These are phyloP conservation scores for Natrix natrix DNA, from an alignment of 2,797 vertebrate genomes.

Conservation along the genomic window DNA sequence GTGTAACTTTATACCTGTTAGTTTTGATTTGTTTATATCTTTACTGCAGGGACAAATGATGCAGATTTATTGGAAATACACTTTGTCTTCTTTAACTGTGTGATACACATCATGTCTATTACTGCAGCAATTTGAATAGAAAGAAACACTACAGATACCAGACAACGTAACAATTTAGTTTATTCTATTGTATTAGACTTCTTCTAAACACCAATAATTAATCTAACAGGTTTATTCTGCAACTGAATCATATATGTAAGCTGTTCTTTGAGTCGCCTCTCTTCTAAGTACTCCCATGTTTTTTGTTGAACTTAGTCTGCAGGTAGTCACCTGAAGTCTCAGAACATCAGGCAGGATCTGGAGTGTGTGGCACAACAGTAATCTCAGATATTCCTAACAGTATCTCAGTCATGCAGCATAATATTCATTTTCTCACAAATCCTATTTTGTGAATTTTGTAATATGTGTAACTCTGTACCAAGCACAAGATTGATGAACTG, in stretches of 20 bases:
- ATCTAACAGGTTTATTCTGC: background rate
- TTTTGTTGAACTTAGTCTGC: background rate
- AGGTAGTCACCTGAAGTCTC: background rate
- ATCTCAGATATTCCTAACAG: background rate
- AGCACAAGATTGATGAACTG: conserved; percentile 1
- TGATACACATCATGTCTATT: background rate
- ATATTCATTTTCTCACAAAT: background rate
- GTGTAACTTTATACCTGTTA: background rate
- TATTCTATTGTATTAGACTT: background rate
- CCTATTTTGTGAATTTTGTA: background rate
- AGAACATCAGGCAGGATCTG: background rate
- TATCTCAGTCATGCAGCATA: background rate
- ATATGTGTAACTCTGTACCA: background rate
- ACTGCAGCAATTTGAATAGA: background rate
- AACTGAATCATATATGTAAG: background rate
- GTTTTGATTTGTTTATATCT: background rate
- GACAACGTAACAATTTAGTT: background rate
- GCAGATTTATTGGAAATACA: background rate
- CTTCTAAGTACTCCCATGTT: background rate
- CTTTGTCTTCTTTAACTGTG: background rate
- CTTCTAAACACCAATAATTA: background rate
- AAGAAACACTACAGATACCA: background rate
- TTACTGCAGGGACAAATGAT: background rate
- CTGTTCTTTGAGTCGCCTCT: background rate
- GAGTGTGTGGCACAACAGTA: background rate